phyloP scores from a whole-genome alignment of 2,888 invertebrate genomes.

The Eupithecia subumbrata region DNA sequence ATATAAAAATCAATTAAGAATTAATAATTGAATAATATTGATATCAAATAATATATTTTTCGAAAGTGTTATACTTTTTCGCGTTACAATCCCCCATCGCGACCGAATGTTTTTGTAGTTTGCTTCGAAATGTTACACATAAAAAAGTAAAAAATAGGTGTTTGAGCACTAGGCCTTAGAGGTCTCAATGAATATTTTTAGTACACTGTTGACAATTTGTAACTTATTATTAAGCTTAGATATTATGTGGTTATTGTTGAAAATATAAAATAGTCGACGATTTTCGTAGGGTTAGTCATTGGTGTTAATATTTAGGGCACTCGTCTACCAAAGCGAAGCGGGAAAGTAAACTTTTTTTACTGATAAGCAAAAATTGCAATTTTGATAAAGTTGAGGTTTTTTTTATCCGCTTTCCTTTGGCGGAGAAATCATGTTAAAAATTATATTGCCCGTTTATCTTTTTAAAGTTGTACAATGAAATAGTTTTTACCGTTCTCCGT shows the following conservation, averaged over 20 bases:
- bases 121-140: background rate
- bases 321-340: conserved; percentile 22
- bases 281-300: background rate
- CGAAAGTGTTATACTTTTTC: background rate
- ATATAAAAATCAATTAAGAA: too few species aligned
- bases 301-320: conserved; percentile 12
- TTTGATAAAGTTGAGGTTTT: background rate
- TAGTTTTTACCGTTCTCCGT: conserved; percentile 22
- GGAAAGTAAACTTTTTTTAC: conserved; percentile 10
- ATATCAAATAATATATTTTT: background rate
- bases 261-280: conserved; percentile 3
- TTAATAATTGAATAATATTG: too few species aligned
- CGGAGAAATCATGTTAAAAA: background rate
- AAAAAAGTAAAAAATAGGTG: background rate
- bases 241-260: conserved; percentile 24
- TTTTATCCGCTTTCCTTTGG: conserved; percentile 9
- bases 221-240: conserved; percentile 9
- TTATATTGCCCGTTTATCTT: conserved; percentile 16
- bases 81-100: background rate
- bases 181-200: background rate
- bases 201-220: conserved; percentile 12
- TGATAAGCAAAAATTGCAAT: background rate
- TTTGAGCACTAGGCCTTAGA: background rate
- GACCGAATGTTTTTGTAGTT: background rate
- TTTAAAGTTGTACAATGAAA: conserved; percentile 10